These are phyloP conservation scores for Zaprionus africanus DNA, from an alignment of 1,140 invertebrate genomes.

Conservation along the genomic window DNA sequence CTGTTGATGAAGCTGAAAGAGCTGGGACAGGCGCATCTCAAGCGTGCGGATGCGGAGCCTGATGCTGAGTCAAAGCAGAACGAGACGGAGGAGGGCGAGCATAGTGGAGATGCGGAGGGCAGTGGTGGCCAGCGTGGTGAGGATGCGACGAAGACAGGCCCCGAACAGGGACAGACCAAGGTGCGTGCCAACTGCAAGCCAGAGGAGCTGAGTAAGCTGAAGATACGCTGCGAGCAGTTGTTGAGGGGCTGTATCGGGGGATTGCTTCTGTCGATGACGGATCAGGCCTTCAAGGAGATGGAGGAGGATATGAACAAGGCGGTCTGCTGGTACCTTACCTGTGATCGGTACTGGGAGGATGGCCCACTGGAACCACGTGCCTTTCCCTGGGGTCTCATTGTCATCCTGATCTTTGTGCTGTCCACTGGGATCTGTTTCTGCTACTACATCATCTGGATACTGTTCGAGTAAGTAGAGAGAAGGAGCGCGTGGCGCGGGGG, in stretches of 20 bases:
- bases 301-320: conserved; percentile 94
- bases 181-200: conserved; percentile 92
- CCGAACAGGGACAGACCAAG: conserved; percentile 86
- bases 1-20: conserved; percentile 73
- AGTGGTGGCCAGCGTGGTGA: conserved; percentile 52
- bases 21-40: conserved; percentile 68
- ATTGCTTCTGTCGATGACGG: conserved; percentile 90
- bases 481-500: not conserved
- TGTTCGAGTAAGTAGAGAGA: conserved; percentile 91
- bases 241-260: conserved; percentile 90
- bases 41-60: conserved; percentile 62
- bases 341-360: conserved; percentile 96
- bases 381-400: conserved; percentile 91
- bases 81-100: conserved; percentile 60
- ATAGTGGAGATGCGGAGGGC: conserved; percentile 49
- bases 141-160: conserved; percentile 31
- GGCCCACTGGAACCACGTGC: conserved; percentile 89
- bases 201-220: conserved; percentile 91
- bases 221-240: conserved; percentile 88
- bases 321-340: conserved; percentile 96
- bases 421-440: conserved; percentile 93
- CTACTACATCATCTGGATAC: conserved; percentile 95
- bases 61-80: conserved; percentile 55
- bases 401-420: conserved; percentile 90
- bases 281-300: conserved; percentile 93